Conservation (phyloP, 2,888 invertebrate genomes). For the Apeira syringaria region DNA sequence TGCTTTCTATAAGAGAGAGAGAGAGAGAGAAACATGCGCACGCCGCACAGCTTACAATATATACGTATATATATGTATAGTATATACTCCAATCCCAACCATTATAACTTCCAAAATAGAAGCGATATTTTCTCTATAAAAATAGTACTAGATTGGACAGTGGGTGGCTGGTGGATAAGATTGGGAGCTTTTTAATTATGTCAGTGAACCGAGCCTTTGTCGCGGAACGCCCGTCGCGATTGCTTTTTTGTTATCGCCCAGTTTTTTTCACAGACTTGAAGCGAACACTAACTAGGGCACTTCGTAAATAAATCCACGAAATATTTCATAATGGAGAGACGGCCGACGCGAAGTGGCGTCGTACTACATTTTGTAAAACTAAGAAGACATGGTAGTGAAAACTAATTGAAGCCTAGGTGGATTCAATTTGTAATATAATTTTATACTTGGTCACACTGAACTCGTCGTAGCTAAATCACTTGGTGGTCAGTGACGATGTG, state of each 20-base stretch:
- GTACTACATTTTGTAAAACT: constrained; percentile 21
- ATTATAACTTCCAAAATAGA: constrained; percentile 21
- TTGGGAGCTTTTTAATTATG: constrained; percentile 55
- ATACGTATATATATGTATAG: too few relatives aligned
- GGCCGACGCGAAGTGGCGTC: constrained; percentile 30
- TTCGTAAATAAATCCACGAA: constrained; percentile 41
- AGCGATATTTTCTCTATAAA: constrained; percentile 46
- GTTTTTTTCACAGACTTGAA: constrained; percentile 42
- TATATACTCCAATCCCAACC: too few relatives aligned
- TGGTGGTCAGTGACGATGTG: too few relatives aligned
- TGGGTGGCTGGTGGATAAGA: constrained; percentile 42
- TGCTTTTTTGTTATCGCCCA: constrained; percentile 52
- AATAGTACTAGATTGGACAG: constrained; percentile 46
- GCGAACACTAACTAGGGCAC: constrained; percentile 48
- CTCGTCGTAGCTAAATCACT: too few relatives aligned
- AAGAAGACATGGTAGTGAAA: too few relatives aligned
- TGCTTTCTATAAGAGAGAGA: too few relatives aligned
- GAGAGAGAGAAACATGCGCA: too few relatives aligned
- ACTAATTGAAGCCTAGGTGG: too few relatives aligned
- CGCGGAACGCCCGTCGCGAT: constrained; percentile 40
- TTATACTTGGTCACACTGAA: too few relatives aligned
- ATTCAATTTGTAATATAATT: too few relatives aligned
- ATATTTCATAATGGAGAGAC: constrained; percentile 26
- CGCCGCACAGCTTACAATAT: too few relatives aligned
- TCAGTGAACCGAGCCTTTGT: constrained; percentile 53